Evolutionary conservation across 92 coral and sea anemone genomes (phyloP).

Genomic region (Hydrozoanthus gracilis): DNA sequence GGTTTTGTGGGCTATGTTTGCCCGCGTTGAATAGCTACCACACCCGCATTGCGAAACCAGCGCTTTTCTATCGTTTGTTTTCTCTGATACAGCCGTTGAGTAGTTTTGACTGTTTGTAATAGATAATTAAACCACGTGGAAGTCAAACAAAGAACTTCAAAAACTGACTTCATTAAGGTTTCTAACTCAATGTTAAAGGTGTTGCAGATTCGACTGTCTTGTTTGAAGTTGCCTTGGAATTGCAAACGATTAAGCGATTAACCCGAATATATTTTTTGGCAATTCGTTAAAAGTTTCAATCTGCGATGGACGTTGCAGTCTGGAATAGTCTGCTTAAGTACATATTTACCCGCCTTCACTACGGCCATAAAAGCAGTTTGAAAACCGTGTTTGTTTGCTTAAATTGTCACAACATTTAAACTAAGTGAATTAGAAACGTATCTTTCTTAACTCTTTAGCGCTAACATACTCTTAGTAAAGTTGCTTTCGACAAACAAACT

Average conservation of each 20-base stretch:
- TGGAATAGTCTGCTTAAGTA: not conserved
- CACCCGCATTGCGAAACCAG: not conserved
- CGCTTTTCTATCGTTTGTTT: slow-evolving; percentile 1
- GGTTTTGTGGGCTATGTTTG: not conserved
- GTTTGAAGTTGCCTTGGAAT: not conserved
- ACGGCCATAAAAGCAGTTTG: slow-evolving; percentile 14
- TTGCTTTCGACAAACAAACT: not conserved
- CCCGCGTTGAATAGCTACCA: not conserved
- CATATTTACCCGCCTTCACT: slow-evolving; percentile 36
- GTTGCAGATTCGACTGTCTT: not conserved
- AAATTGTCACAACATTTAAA: slow-evolving; percentile 13
- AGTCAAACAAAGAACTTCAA: slow-evolving; percentile 43
- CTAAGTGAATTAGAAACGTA: not conserved
- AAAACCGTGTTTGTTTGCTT: slow-evolving; percentile 38
- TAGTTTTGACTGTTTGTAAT: slow-evolving; percentile 23
- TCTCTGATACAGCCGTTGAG: slow-evolving; percentile 2
- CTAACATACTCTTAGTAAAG: not conserved
- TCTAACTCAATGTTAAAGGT: slow-evolving; percentile 13
- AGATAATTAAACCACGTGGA: slow-evolving; percentile 49
- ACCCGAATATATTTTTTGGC: not conserved
- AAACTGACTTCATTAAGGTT: slow-evolving; percentile 30
- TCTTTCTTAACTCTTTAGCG: not conserved
- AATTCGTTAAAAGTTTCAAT: not conserved
- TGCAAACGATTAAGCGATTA: not conserved
- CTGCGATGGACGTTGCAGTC: not conserved